Percentiles rank a stretch among this genome's conserved stretches.
Conservation (phyloP, 1,140 invertebrate species). For the Oppia nitens region DNA sequence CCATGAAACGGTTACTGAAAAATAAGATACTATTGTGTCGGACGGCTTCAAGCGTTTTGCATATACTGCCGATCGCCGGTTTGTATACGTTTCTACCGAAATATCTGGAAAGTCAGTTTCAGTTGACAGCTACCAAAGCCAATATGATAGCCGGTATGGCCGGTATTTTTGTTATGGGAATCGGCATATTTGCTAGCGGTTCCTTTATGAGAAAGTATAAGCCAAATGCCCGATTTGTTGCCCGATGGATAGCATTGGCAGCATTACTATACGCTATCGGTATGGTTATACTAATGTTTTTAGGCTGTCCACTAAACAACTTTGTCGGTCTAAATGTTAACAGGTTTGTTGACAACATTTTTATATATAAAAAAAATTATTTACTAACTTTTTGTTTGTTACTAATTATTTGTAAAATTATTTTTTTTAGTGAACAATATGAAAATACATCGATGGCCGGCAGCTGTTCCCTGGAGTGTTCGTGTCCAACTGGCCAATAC, state of each 20-base stretch:
- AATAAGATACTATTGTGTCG: slow-evolving; percentile 79
- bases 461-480: slow-evolving; percentile 32
- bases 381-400: slow-evolving; percentile 8
- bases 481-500: slow-evolving; percentile 54
- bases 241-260: slow-evolving; percentile 73
- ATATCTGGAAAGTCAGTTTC: slow-evolving; percentile 79
- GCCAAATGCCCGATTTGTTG: slow-evolving; percentile 63
- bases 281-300: slow-evolving; percentile 70
- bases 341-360: neutral
- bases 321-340: slow-evolving; percentile 45
- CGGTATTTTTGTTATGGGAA: slow-evolving; percentile 77
- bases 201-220: slow-evolving; percentile 63
- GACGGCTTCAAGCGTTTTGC: slow-evolving; percentile 68
- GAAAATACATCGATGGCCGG: neutral
- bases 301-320: slow-evolving; percentile 68
- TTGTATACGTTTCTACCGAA: slow-evolving; percentile 84
- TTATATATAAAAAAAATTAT: neutral
- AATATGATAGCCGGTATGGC: slow-evolving; percentile 77
- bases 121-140: slow-evolving; percentile 64
- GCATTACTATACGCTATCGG: slow-evolving; percentile 68
- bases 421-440: neutral
- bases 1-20: slow-evolving; percentile 61
- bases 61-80: slow-evolving; percentile 73
- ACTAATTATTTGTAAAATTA: slow-evolving; percentile 3
- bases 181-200: slow-evolving; percentile 69